phyloP scores from a whole-genome alignment of 2,797 vertebrate genomes.

The Paratrypauchen microcephalus region DNA sequence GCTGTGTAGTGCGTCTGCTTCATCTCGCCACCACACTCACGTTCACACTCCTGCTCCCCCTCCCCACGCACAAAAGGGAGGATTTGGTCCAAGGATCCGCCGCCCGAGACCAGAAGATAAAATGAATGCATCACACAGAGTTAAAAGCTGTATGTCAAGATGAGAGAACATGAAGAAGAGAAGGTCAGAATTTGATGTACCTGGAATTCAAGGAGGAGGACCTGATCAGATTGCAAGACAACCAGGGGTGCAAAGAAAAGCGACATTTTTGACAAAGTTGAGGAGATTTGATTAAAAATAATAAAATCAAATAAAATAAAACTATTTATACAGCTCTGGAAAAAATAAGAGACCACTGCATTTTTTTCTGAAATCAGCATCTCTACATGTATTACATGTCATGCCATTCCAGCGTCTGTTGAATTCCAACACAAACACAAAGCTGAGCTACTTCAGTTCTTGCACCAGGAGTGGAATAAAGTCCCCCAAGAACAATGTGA shows the following conservation, averaged over 20 bases:
- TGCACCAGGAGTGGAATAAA: too few relatives aligned
- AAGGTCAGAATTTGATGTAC: conserved; percentile 41
- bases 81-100: conserved; percentile 53
- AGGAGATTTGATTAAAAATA: too few relatives aligned
- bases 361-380: too few relatives aligned
- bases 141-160: conserved; percentile 60
- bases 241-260: conserved; percentile 35
- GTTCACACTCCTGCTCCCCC: conserved; percentile 14
- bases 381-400: too few relatives aligned
- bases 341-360: too few relatives aligned
- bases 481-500: too few relatives aligned
- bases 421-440: too few relatives aligned
- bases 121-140: conserved; percentile 49
- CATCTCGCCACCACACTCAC: conserved; percentile 42
- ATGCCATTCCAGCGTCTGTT: too few relatives aligned
- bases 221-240: background rate
- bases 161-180: conserved; percentile 57
- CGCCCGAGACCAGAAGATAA: conserved; percentile 47
- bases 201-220: conserved; percentile 35
- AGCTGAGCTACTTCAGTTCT: too few relatives aligned
- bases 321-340: too few relatives aligned
- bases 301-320: too few relatives aligned
- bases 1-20: conserved; percentile 67
- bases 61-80: background rate
- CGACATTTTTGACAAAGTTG: too few relatives aligned